Evolutionary conservation across 2,888 invertebrate genomes (phyloP), one percentile per base, ranked within the genome.

Genomic region (Myathropa florea): DNA sequence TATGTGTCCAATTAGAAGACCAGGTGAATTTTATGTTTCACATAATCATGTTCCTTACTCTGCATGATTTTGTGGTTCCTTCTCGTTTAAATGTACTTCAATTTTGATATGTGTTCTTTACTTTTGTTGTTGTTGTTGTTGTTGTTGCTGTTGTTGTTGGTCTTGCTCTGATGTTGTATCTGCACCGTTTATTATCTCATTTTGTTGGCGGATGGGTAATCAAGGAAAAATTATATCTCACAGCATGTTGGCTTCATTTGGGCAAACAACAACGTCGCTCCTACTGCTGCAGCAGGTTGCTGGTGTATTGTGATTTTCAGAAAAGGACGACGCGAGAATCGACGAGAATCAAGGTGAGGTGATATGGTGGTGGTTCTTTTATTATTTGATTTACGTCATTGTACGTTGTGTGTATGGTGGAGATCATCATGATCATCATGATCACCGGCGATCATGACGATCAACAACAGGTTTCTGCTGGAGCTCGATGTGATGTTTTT

Each of bases 181-280:
- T 59, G 12, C 28, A 77, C n/a, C 77, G 33, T 85, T 85, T 85
- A 85, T 85, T 85, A 82, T 82, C 85, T 81, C 77, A 85, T 85
- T 85, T 85, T 82, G 72, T 85, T 85, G 85, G 81, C 77, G 81
- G 85, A 81, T 85, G 81, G 85, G 85, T 81, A 85, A 85, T 85
- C 85, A 85, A 85, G 81, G 73, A 85, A 85, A 85, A 81, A 81
- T 85, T 85, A 85, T 85, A 85, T 81, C 85, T 85, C 85, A 81
- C 85, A 85, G 85, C 85, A 85, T 85, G 85, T 81, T 81, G 73
- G 81, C 85, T 85, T 85, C 73, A 85, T 85, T 85, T 85, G 68
- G 73, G 14, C 46, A 57, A 73, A 85, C 36, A 85, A 81, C 77
- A 81, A 26, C n/a, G 18, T 26, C 2, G 10, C 18, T 24, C 12